Evolutionary conservation across 2,888 invertebrate genomes (phyloP).

Genomic region (Malthinus seriepunctatus): DNA sequence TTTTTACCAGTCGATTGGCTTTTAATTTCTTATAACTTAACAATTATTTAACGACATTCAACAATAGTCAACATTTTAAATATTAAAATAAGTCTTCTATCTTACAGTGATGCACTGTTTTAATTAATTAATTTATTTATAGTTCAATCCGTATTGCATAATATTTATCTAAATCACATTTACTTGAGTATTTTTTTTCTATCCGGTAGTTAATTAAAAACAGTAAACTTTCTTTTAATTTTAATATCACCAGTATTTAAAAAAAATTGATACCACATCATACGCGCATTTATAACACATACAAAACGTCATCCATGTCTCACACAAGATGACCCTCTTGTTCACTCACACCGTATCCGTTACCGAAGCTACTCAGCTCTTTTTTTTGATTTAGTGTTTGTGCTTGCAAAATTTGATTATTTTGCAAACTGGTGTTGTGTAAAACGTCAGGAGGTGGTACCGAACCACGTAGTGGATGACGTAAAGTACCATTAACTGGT

Average conservation of each 20-base stretch:
- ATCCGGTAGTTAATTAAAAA: slow-evolving; percentile 1
- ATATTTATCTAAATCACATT: slow-evolving; percentile 30
- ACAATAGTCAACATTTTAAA: slow-evolving; percentile 31
- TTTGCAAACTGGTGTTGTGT: slow-evolving; percentile 53
- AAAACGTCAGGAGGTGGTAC: slow-evolving; percentile 54
- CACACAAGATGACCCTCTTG: slow-evolving; percentile 57
- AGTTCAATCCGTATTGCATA: slow-evolving; percentile 27
- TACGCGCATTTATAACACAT: slow-evolving; percentile 20
- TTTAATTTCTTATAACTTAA: slow-evolving; percentile 19
- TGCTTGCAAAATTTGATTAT: slow-evolving; percentile 53
- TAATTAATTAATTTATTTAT: slow-evolving; percentile 4
- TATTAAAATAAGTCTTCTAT: slow-evolving; percentile 28
- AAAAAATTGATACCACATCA: slow-evolving; percentile 4
- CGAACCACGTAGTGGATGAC: slow-evolving; percentile 46
- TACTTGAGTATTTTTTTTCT: slow-evolving; percentile 16
- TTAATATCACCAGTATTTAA: slow-evolving; percentile 14
- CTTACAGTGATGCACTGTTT: slow-evolving; percentile 28
- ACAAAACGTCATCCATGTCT: slow-evolving; percentile 47
- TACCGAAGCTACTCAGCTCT: slow-evolving; percentile 53
- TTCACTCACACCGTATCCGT: slow-evolving; percentile 54
- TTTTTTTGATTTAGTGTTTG: slow-evolving; percentile 53
- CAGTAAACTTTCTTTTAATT: slow-evolving; percentile 5
- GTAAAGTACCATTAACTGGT: slow-evolving; percentile 51
- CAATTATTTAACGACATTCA: slow-evolving; percentile 30
- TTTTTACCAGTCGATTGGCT: slow-evolving; percentile 20